phyloP scores from a whole-genome alignment of 2,888 invertebrate species.

The Conchocele bisecta region DNA sequence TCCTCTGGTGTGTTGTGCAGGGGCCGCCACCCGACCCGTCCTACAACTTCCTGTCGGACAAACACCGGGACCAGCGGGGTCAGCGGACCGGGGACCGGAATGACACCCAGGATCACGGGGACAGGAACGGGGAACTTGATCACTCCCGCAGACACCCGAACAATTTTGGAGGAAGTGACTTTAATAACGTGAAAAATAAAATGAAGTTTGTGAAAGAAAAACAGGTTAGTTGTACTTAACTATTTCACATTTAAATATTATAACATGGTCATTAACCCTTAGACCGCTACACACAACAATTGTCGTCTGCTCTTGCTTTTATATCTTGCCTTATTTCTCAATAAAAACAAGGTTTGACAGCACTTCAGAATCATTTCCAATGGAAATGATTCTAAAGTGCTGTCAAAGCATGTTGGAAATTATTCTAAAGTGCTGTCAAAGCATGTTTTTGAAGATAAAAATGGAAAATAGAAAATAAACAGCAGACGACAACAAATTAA shows the following conservation, averaged over 20 bases:
- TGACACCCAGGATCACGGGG: slow-evolving; percentile 48
- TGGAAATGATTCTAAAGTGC: too few species aligned
- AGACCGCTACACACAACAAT: too few species aligned
- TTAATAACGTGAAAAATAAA: slow-evolving; percentile 74
- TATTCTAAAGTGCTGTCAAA: too few species aligned
- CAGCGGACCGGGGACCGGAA: slow-evolving; percentile 23
- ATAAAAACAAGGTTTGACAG: too few species aligned
- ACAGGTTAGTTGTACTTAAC: slow-evolving; percentile 65
- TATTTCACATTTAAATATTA: neutral
- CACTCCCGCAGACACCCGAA: slow-evolving; percentile 73
- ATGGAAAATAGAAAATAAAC: too few species aligned
- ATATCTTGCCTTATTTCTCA: too few species aligned
- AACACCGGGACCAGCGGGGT: slow-evolving; percentile 68
- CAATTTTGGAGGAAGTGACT: slow-evolving; percentile 80
- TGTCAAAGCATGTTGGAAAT: too few species aligned
- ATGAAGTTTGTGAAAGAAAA: slow-evolving; percentile 72
- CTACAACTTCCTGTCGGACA: slow-evolving; percentile 79
- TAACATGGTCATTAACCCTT: too few species aligned
- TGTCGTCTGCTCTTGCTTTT: too few species aligned
- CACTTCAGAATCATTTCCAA: too few species aligned
- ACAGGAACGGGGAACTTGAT: slow-evolving; percentile 43
- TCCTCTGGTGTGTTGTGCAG: slow-evolving; percentile 49
- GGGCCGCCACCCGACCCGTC: slow-evolving; percentile 80
- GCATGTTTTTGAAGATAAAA: too few species aligned
- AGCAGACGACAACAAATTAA: too few species aligned